Base-by-base conservation (phyloP, 2,888 invertebrate species). In the Tuta absoluta region DNA sequence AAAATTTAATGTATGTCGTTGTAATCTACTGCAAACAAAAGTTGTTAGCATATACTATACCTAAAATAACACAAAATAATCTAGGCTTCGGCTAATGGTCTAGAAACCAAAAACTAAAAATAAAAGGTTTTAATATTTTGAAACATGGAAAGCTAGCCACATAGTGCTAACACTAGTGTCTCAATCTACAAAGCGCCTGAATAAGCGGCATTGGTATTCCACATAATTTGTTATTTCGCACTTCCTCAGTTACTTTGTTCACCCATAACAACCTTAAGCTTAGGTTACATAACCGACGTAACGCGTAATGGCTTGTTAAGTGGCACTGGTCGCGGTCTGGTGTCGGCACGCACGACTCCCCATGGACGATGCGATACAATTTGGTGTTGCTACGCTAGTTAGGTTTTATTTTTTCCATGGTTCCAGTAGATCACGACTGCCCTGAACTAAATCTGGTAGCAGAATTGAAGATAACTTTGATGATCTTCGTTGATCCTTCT, bases 281-380 rank as follows among this genome's bases (percentile, higher is more conserved):
- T 70, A 69, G 69, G 73, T 82, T 81, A 79, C 74, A 73, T 78
- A 82, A 81, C 69, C 72, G 64, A 68, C 69, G 73, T 71, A 65
- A 70, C 76, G 71, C 72, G 72, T 81, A 72, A 73, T 68, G 68
- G 68, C 59, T 62, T 53, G 64, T 72, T n/a, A 70, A 72, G 75
- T 77, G 71, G 75, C 51, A 48, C 49, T 19, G 41, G 45, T 70
- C 74, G 69, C 67, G 68, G 66, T 68, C 66, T 69, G 67, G 72
- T 74, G 75, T 67, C 71, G 62, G 57, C 62, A 64, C 64, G 67
- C 63, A 66, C 63, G 63, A 66, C 23, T 60, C 63, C 57, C 33
- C 49, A 61, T 33, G 24, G 23, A 24, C 37, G 48, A n/a, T n/a
- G 41, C 12, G n/a, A 59, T 28, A 41, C 59, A 41, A 59, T 41